Percentiles rank a stretch among this genome's conserved stretches.
These are phyloP conservation scores for Torymus tubicola DNA, from an alignment of 2,888 invertebrate species.

Conservation along the genomic window DNA sequence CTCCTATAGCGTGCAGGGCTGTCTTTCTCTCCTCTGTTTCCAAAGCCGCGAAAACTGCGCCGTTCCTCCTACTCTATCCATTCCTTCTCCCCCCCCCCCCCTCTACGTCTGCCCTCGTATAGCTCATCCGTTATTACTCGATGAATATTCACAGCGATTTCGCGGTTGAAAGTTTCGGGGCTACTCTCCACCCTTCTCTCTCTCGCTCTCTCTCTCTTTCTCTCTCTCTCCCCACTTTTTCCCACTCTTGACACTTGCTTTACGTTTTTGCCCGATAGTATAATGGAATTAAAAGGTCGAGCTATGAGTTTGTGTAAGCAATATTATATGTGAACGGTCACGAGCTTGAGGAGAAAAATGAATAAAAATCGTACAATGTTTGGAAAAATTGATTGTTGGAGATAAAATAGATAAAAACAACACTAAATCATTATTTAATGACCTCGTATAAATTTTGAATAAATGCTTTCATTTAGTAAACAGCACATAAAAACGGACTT, in stretches of 20 bases:
- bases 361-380: too few species aligned
- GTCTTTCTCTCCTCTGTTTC: background rate
- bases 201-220: background rate
- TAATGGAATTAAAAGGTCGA: constrained; percentile 39
- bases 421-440: too few species aligned
- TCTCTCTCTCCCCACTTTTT: too few species aligned
- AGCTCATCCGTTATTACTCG: constrained; percentile 64
- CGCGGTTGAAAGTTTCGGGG: constrained; percentile 71
- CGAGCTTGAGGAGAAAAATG: too few species aligned
- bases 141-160: constrained; percentile 76
- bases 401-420: too few species aligned
- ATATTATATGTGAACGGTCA: too few species aligned
- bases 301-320: too few species aligned
- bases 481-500: too few species aligned
- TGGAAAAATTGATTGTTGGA: too few species aligned
- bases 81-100: constrained; percentile 29
- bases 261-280: background rate
- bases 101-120: constrained; percentile 65
- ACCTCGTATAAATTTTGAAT: too few species aligned
- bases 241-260: background rate
- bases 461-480: too few species aligned
- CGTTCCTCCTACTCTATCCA: background rate
- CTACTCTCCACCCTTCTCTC: background rate
- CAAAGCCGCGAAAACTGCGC: background rate
- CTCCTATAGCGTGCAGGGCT: background rate